Base-by-base conservation (phyloP, 1,140 invertebrate genomes). In the Mya arenaria region DNA sequence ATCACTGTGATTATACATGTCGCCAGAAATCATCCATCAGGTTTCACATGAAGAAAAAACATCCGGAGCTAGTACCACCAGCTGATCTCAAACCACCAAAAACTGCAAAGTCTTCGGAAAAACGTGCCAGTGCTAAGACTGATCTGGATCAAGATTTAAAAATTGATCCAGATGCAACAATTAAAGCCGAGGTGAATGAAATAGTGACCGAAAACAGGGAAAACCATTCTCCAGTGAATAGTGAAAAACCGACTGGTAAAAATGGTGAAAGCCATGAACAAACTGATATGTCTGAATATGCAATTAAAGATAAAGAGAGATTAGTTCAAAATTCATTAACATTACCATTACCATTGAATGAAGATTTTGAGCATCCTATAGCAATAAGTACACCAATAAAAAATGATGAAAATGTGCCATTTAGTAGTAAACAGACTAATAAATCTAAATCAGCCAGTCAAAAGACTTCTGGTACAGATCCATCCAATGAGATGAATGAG, bases 41-140 rank as follows among this genome's bases (percentile, higher is more conserved):
- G 25, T 82, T 73, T 55, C 79, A 82, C 25, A 73, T 82, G 71
- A 63, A 65, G 60, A 82, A 82, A 65, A 82, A 66, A 13, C 79
- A 82, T 74, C 79, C 79, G 2, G 79, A 82, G 39, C 41, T 80
- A 10, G 48, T 52, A n/a, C 23, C 71, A 44, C 77, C 65, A 15
- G 34, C 41, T 69, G 77, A 80, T 80, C 77, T 80, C 77, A 25
- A 32, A 32, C 19, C 52, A 65, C 34, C 34, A 3, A 68, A 68
- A 32, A 1, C 48, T 32, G 17, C 44, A 44, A 23, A 52, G 48
- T n/a, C 48, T 23, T 52, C 48, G 4, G 48, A 52, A 23, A n/a
- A 17, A 52, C 17, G 48, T 52, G 48, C 48, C 48, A n/a, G 48
- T 52, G 25, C 19, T 52, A n/a, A n/a, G n/a, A n/a, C n/a, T n/a